Evolutionary conservation across 2,888 invertebrate species (phyloP).

Genomic region (Philonicus albiceps): DNA sequence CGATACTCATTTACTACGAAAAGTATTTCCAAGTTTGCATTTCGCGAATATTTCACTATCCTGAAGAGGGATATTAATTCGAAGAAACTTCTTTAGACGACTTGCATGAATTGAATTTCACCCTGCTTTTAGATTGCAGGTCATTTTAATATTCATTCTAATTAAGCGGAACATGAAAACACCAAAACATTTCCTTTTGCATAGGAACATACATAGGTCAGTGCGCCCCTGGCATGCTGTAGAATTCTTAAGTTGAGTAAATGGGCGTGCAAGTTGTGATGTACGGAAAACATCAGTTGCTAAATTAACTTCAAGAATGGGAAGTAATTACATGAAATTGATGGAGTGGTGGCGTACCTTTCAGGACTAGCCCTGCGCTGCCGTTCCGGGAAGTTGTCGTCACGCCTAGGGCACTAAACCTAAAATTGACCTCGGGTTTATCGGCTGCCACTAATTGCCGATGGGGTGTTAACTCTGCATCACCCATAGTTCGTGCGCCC

Average conservation of each 20-base stretch:
- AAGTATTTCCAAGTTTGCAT: background rate
- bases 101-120: background rate
- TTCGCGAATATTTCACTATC: background rate
- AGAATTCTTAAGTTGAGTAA: background rate
- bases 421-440: background rate
- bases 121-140: background rate
- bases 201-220: background rate
- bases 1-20: background rate
- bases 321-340: background rate
- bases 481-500: background rate
- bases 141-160: background rate
- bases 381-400: background rate
- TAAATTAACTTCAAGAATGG: background rate
- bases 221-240: background rate
- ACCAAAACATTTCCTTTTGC: background rate
- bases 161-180: background rate
- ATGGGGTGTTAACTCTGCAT: background rate
- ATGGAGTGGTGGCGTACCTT: background rate
- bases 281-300: background rate
- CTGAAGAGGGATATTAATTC: background rate
- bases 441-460: background rate
- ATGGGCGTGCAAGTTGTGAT: background rate
- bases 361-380: background rate
- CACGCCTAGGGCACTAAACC: background rate
- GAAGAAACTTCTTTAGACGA: background rate